Base-by-base conservation (phyloP, 2,888 invertebrate species). In the Agriotes lineatus region DNA sequence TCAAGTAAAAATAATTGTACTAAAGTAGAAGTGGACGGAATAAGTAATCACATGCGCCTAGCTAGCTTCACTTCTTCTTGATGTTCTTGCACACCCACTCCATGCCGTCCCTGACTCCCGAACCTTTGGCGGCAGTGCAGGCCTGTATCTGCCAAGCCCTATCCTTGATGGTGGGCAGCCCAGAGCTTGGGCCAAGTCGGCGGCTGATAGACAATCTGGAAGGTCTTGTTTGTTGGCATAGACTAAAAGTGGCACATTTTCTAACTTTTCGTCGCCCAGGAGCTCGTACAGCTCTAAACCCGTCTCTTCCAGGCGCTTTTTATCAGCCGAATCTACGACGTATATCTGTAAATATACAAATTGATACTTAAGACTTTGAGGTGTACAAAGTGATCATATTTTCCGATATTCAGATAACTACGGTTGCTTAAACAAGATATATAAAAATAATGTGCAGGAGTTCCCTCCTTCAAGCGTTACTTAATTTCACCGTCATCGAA, bases 211-310 rank as follows among this genome's bases (percentile, higher is more conserved):
- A 0, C 90, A 87, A 86, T 82, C 72, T 57, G 90, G 85, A 72
- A 99, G 87, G 84, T 99, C 99, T 85, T 99, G 99, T 83, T 99
- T 99, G 82, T 99, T 99, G 59, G 99, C 99, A 83, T 96, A 98
- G 6, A 99, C 93, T 75, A 99, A 85, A 22, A 99, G 82, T 0
- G 99, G 97, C 0, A 99, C 96, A 44, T 92, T 91, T 48, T 90
- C 88, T 48, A 99, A 85, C 81, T 99, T 98, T 72, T 97, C 97
- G 84, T 99, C 99, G 74, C 93, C 91, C 57, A 99, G 84, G 61
- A 99, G 86, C 82, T 99, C 99, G 18, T 93, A 90, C 56, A 99
- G 85, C 85, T 99, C 99, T 83, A 95, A 91, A 39, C 96, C 96
- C 0, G 98, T 96, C 85, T 99, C 99, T 76, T 95, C 93, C 71